Percentiles rank a stretch among this genome's conserved stretches.
Evolutionary conservation across 2,888 invertebrate genomes (phyloP).

Genomic region (Cataglyphis livida): DNA sequence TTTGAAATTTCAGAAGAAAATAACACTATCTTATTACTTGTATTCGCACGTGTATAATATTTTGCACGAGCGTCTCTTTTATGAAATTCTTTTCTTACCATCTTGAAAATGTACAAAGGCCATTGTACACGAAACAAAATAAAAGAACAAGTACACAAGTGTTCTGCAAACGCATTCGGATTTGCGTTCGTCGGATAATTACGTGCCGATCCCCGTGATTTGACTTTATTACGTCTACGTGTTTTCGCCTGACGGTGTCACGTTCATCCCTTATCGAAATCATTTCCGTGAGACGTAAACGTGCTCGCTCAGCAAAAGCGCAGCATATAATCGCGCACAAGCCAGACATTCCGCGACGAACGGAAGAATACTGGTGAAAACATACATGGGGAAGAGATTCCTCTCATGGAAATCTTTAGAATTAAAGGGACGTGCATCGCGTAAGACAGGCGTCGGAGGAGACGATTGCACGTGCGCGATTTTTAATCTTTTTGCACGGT

Average conservation of each 20-base stretch:
- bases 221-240: constrained; percentile 40
- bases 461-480: constrained; percentile 5
- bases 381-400: background rate
- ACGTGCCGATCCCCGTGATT: constrained; percentile 50
- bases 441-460: background rate
- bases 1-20: background rate
- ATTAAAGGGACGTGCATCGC: background rate
- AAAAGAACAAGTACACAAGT: constrained; percentile 7
- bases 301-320: constrained; percentile 38
- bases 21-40: background rate
- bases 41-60: background rate
- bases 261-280: constrained; percentile 49
- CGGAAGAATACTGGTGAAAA: constrained; percentile 36
- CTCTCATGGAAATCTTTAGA: background rate
- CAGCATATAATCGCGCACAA: constrained; percentile 18
- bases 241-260: constrained; percentile 43
- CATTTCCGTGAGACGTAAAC: constrained; percentile 43
- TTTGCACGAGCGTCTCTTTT: background rate
- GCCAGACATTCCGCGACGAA: constrained; percentile 38
- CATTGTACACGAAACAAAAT: background rate
- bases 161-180: background rate
- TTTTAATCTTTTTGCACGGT: background rate
- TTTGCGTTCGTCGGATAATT: constrained; percentile 29
- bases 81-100: background rate
- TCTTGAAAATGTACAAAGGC: background rate